Conservation (phyloP, 2,888 invertebrate species). For the Pammene aurita region DNA sequence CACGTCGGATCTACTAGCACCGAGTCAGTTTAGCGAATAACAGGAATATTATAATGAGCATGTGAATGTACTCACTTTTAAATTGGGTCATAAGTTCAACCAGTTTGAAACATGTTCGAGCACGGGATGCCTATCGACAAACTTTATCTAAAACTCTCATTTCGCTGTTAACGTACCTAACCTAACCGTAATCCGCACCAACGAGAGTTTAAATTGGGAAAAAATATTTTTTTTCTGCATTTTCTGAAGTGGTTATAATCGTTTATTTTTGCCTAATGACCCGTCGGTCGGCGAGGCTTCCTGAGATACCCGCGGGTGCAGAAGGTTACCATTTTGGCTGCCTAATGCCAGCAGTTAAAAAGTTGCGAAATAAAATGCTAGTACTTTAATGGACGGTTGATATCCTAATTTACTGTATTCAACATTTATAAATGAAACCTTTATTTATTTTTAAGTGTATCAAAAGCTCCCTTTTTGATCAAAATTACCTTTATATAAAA, state of each 20-base stretch:
- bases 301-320: constrained; percentile 62
- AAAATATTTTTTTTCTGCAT: constrained; percentile 54
- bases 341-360: constrained; percentile 61
- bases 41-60: constrained; percentile 21
- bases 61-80: constrained; percentile 12
- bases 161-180: constrained; percentile 19
- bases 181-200: constrained; percentile 33
- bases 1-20: background rate
- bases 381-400: constrained; percentile 44
- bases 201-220: constrained; percentile 47
- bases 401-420: constrained; percentile 35
- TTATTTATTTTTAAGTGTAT: background rate
- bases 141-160: constrained; percentile 32
- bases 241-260: constrained; percentile 60
- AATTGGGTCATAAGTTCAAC: constrained; percentile 36
- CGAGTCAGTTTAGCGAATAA: constrained; percentile 10
- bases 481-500: too few relatives aligned
- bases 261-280: constrained; percentile 74
- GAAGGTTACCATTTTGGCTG: constrained; percentile 63
- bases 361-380: constrained; percentile 55
- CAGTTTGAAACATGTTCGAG: constrained; percentile 30
- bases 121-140: constrained; percentile 28
- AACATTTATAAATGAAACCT: constrained; percentile 3
- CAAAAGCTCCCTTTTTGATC: too few relatives aligned
- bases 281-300: constrained; percentile 52